Conservation (phyloP, 2,797 vertebrate genomes). For the Melanotaenia nigrans region DNA sequence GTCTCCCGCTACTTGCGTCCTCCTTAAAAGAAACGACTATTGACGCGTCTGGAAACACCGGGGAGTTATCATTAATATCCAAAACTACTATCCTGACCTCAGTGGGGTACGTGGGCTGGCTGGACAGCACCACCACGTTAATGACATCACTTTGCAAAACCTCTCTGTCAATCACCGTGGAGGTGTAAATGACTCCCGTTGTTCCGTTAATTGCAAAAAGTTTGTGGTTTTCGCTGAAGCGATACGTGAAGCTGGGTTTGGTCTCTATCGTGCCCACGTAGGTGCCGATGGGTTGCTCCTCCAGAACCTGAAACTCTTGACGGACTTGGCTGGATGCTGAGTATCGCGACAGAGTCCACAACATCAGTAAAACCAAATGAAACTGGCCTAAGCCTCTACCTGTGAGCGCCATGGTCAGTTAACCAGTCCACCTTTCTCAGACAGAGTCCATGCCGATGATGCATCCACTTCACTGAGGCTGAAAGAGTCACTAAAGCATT, state of each 20-base stretch:
- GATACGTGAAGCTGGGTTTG: slow-evolving; percentile 93
- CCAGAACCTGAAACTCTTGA: slow-evolving; percentile 93
- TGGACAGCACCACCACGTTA: slow-evolving; percentile 97
- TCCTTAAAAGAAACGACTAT: slow-evolving; percentile 96
- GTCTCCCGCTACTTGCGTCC: slow-evolving; percentile 94
- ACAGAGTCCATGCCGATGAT: slow-evolving; percentile 76
- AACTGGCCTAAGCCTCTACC: slow-evolving; percentile 71
- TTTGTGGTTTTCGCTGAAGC: slow-evolving; percentile 94
- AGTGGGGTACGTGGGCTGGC: slow-evolving; percentile 96
- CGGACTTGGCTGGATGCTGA: slow-evolving; percentile 88
- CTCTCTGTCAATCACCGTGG: slow-evolving; percentile 93
- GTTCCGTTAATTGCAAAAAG: slow-evolving; percentile 93
- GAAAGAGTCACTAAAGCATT: slow-evolving; percentile 64
- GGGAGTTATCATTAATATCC: slow-evolving; percentile 97
- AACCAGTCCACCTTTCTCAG: slow-evolving; percentile 78
- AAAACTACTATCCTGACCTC: slow-evolving; percentile 94
- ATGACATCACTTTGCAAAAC: slow-evolving; percentile 90
- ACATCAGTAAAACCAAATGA: slow-evolving; percentile 77
- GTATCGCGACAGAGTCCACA: slow-evolving; percentile 81
- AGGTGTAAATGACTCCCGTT: slow-evolving; percentile 91
- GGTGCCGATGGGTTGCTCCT: slow-evolving; percentile 94
- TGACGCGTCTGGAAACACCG: slow-evolving; percentile 93
- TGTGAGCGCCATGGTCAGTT: slow-evolving; percentile 79
- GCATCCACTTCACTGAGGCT: slow-evolving; percentile 76
- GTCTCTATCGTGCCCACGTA: slow-evolving; percentile 95